A percentile compares a stretch with the other conserved stretches of the same genome.
These are phyloP conservation scores for Pontoporia blainvillei DNA, from an alignment of 2,113 vertebrate genomes.

Conservation along the genomic window DNA sequence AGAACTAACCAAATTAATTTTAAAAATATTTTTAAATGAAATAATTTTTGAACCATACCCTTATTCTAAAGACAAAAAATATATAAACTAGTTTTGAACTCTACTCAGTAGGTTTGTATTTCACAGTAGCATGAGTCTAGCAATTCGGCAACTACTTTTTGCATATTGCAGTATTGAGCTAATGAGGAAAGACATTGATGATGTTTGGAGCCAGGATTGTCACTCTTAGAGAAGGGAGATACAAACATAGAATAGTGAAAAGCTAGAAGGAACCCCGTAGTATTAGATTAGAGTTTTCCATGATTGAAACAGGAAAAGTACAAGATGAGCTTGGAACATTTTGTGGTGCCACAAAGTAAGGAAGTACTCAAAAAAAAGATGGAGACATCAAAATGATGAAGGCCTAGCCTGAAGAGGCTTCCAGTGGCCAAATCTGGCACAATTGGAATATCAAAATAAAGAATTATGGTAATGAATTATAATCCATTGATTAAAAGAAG, in stretches of 20 bases:
- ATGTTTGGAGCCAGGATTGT: background rate
- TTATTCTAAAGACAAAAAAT: background rate
- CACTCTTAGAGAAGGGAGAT: background rate
- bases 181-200: background rate
- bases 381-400: background rate
- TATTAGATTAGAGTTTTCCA: background rate
- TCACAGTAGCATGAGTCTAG: background rate
- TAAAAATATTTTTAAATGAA: background rate
- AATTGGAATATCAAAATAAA: background rate
- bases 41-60: background rate
- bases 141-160: background rate
- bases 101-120: background rate
- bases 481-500: background rate
- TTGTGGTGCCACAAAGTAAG: background rate
- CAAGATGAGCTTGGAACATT: background rate
- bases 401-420: background rate
- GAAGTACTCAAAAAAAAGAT: background rate
- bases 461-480: background rate
- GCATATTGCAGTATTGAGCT: background rate
- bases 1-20: background rate
- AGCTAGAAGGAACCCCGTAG: background rate
- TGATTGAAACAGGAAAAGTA: background rate
- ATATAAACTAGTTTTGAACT: background rate
- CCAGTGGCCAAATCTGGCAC: background rate
- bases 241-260: background rate